These are phyloP conservation scores for Craniophora ligustri DNA, from an alignment of 2,888 invertebrate species.

Conservation along the genomic window DNA sequence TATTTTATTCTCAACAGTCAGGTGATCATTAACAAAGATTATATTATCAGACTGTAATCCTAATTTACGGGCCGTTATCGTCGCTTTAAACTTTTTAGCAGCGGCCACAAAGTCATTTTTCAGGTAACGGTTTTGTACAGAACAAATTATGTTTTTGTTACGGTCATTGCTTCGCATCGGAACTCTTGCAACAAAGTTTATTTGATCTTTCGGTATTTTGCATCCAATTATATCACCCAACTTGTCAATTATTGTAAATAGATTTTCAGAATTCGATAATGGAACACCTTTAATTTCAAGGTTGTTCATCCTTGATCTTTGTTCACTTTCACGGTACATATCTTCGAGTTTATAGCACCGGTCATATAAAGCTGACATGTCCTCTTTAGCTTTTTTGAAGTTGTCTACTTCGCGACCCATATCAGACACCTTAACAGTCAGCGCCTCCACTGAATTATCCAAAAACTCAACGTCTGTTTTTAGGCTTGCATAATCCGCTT, in stretches of 20 bases:
- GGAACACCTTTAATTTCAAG: too few relatives aligned
- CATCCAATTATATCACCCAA: neutral
- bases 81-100: neutral
- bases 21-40: too few relatives aligned
- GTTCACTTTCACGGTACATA: neutral
- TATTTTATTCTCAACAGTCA: neutral
- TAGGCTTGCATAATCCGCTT: neutral
- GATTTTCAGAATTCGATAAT: neutral
- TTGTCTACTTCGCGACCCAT: neutral
- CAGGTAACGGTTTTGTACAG: conserved; percentile 35
- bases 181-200: neutral
- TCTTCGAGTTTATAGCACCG: neutral
- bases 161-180: conserved; percentile 11
- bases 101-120: conserved; percentile 3
- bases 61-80: neutral
- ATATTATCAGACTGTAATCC: neutral
- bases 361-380: neutral
- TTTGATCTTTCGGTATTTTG: neutral
- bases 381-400: too few relatives aligned
- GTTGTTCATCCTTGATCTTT: conserved; percentile 8
- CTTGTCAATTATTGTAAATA: neutral
- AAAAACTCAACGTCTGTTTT: neutral
- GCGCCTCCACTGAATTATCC: neutral
- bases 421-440: neutral
- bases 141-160: conserved; percentile 27